phyloP scores from a whole-genome alignment of 2,888 invertebrate genomes.

The Tenthredo mesomela region DNA sequence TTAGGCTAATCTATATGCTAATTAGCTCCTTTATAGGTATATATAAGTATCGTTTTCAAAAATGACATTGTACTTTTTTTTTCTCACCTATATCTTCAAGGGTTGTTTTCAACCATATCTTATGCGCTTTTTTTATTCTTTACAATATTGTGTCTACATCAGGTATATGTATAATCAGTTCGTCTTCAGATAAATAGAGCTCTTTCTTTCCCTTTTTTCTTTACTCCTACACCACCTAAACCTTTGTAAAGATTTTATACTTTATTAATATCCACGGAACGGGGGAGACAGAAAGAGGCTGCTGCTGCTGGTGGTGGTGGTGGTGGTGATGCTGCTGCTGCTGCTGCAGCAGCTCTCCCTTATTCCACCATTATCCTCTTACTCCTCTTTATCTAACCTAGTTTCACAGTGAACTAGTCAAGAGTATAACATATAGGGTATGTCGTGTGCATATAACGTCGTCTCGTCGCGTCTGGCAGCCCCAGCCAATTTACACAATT shows the following conservation, averaged over 20 bases:
- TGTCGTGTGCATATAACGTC: conserved; percentile 10
- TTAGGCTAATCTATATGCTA: not conserved
- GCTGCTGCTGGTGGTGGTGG: too few relatives aligned
- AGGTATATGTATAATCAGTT: not conserved
- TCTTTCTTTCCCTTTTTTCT: not conserved
- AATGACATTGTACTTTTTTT: not conserved
- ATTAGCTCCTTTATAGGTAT: not conserved
- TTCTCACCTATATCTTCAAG: not conserved
- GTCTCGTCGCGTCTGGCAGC: not conserved
- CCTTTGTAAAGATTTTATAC: not conserved
- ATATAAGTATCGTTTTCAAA: too few relatives aligned
- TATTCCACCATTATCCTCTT: conserved; percentile 10
- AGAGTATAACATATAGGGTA: not conserved
- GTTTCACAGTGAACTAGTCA: conserved; percentile 3
- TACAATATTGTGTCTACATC: not conserved
- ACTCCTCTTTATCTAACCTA: conserved; percentile 10
- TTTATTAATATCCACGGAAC: not conserved
- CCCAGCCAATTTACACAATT: conserved; percentile 46
- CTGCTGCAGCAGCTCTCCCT: conserved; percentile 3
- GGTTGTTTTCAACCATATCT: not conserved
- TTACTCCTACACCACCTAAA: too few relatives aligned
- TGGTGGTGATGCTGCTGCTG: too few relatives aligned
- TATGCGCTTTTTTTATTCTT: not conserved
- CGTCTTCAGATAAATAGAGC: not conserved
- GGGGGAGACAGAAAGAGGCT: conserved; percentile 3